Conservation (phyloP, 2,888 invertebrate genomes). For the Iselma pallidipennis region DNA sequence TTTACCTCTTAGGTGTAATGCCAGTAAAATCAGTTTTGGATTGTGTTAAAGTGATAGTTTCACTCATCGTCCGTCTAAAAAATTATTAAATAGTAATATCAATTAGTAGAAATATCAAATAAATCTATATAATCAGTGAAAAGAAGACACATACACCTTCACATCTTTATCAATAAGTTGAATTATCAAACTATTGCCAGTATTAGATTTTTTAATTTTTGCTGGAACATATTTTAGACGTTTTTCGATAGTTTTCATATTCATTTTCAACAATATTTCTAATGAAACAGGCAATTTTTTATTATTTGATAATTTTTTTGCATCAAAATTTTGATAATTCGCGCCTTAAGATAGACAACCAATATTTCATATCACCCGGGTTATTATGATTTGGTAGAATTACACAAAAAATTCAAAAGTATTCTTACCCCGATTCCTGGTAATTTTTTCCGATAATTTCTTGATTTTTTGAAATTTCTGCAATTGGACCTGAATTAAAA, state of each 20-base stretch:
- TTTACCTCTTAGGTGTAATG: slow-evolving; percentile 41
- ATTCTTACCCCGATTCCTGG: neutral
- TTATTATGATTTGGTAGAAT: too few relatives aligned
- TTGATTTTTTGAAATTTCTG: neutral
- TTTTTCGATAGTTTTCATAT: slow-evolving; percentile 27
- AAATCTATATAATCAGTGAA: neutral
- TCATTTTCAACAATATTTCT: neutral
- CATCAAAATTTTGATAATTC: neutral
- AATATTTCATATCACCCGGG: neutral
- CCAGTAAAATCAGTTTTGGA: slow-evolving; percentile 34
- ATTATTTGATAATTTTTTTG: neutral
- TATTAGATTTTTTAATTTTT: slow-evolving; percentile 33
- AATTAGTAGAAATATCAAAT: neutral
- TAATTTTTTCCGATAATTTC: neutral
- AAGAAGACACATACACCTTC: slow-evolving; percentile 34
- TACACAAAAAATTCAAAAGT: neutral
- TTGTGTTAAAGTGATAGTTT: slow-evolving; percentile 29
- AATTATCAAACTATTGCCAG: slow-evolving; percentile 30
- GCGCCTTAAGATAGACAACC: neutral
- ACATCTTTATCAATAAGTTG: slow-evolving; percentile 36
- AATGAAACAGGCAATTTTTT: neutral
- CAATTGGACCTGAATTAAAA: neutral
- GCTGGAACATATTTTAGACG: slow-evolving; percentile 42
- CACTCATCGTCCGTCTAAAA: slow-evolving; percentile 26
- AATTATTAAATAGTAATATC: neutral